Conservation (phyloP, 2,113 vertebrate species). For the Rhineura floridana region DNA sequence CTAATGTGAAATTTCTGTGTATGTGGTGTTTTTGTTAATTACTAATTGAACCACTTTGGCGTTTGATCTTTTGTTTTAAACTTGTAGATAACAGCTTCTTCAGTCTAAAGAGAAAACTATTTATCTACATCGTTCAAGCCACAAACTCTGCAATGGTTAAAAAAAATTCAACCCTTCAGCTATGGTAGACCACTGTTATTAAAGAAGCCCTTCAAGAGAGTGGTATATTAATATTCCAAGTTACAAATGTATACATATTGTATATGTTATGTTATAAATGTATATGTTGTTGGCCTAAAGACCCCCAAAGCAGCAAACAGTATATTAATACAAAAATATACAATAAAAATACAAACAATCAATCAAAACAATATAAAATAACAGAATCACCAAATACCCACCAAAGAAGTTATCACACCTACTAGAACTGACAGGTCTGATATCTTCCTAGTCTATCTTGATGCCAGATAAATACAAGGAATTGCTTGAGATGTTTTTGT, state of each 20-base stretch:
- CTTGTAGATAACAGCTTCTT: slow-evolving; percentile 16
- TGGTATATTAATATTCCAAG: background rate
- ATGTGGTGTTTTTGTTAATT: slow-evolving; percentile 54
- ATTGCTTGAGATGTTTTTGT: background rate
- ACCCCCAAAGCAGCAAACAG: no score
- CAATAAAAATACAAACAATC: no score
- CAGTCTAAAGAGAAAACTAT: background rate
- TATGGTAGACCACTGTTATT: background rate
- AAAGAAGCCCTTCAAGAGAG: background rate
- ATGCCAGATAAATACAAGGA: background rate
- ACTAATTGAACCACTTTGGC: no score
- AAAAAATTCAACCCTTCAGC: no score
- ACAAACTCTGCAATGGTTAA: background rate
- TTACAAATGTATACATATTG: background rate
- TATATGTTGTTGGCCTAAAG: no score
- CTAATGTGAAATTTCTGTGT: slow-evolving; percentile 38
- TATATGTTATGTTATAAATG: no score
- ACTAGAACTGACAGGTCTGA: background rate
- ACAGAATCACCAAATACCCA: no score
- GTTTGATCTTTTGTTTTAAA: slow-evolving; percentile 38
- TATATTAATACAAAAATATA: no score
- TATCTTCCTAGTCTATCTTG: background rate
- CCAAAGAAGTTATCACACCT: background rate
- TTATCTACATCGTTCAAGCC: background rate
- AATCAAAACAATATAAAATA: no score